Conservation (phyloP, 2,113 vertebrate species). For the Nannospalax galili region DNA sequence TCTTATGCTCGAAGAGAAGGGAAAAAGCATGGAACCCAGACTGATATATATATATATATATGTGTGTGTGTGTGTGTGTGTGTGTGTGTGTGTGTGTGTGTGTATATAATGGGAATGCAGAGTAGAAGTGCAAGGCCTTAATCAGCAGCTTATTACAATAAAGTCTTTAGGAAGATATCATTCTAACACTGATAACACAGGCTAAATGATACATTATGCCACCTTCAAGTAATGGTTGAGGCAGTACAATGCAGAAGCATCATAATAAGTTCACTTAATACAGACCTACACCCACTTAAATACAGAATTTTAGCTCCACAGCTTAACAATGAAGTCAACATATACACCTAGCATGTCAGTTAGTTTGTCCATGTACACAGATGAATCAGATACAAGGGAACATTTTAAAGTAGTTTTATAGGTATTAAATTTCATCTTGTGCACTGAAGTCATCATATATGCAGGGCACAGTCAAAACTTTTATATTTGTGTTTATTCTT, state of each 20-base stretch:
- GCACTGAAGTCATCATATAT: conserved; percentile 82
- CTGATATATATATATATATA: no score
- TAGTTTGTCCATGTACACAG: conserved; percentile 77
- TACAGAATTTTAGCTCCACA: conserved; percentile 82
- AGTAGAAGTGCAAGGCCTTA: conserved; percentile 63
- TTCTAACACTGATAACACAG: conserved; percentile 54
- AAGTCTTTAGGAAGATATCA: conserved; percentile 60
- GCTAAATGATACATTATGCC: conserved; percentile 34
- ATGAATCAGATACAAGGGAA: conserved; percentile 78
- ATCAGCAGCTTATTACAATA: conserved; percentile 56
- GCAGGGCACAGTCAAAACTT: conserved; percentile 84
- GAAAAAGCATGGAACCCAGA: no score
- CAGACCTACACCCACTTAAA: conserved; percentile 68
- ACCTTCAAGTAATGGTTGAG: conserved; percentile 59
- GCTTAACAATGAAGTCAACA: conserved; percentile 80
- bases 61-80: neutral
- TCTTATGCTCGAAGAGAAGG: conserved; percentile 59
- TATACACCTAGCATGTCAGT: conserved; percentile 80
- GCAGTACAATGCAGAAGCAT: neutral
- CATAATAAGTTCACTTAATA: conserved; percentile 65
- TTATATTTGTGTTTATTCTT: no score
- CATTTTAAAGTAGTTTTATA: conserved; percentile 75
- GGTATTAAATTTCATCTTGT: conserved; percentile 78
- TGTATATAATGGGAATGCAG: conserved; percentile 52
- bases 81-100: no score